Evolutionary conservation across 1,140 invertebrate species (phyloP), one percentile per base, ranked within the genome.

Genomic region (Rhagoletis pomonella): DNA sequence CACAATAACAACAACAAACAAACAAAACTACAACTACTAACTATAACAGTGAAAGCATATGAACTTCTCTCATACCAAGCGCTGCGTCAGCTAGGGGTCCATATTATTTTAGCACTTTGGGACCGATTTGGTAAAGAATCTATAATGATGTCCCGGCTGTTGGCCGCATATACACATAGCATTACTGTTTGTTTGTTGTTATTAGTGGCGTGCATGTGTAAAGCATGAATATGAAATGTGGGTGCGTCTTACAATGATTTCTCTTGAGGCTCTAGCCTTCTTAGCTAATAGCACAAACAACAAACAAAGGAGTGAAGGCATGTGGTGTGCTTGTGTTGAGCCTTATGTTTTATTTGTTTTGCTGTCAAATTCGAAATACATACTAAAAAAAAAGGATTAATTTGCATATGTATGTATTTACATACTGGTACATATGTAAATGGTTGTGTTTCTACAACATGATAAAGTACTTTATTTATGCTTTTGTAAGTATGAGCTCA

Each of bases 111-210:
- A 19, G 73, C 73, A 81, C 47, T 81, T 81, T 81, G 73, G 73
- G 73, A 47, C 73, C 73, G 73, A 81, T 81, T 81, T 81, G 19
- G 73, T 81, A 81, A 55, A 81, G 73, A 81, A 81, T 81, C 73
- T 81, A 58, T 55, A 81, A 81, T 81, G 73, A 81, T 81, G 73
- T 81, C 50, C 73, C 47, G 73, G 44, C 50, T 81, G 47, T 81
- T 50, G 50, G 44, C 19, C 9, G 29, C 60, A 64, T 14, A 64
- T 64, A 64, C 60, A 64, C 60, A n/a, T 73, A 7, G 12, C 12
- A 73, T 1, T 39, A 65, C 2, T 73, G 12, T n/a, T 10, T 44
- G 39, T 42, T 77, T 50, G 73, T 9, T 14, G 3, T 50, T 77
- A 42, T 29, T 5, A 4, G 12, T 73, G 12, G 5, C n/a, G 47